These are phyloP conservation scores for Euthynnus affinis DNA, from an alignment of 2,797 vertebrate species.

Conservation along the genomic window DNA sequence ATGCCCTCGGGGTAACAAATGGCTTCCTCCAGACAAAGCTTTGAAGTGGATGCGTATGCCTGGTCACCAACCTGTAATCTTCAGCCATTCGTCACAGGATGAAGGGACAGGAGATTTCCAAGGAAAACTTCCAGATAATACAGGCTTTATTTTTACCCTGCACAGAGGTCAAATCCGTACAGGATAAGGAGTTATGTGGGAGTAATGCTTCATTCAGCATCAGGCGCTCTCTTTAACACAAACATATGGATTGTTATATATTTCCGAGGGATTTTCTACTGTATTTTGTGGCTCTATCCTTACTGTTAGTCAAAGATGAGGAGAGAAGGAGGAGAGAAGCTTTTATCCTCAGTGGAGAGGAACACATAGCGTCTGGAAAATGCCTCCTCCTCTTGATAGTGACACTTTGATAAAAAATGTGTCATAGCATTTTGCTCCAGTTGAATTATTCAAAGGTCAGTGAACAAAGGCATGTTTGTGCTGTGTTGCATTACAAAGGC, in stretches of 20 bases:
- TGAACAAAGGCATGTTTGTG: conserved; percentile 81
- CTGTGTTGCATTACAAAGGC: conserved; percentile 79
- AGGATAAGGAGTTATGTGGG: conserved; percentile 47
- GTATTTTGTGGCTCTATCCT: conserved; percentile 49
- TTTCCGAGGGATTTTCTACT: conserved; percentile 56
- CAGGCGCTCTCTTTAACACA: conserved; percentile 56
- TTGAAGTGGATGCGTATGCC: conserved; percentile 69
- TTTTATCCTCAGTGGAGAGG: conserved; percentile 73
- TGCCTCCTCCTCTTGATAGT: conserved; percentile 72
- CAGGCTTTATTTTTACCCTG: conserved; percentile 55
- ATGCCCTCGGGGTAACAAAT: conserved; percentile 78
- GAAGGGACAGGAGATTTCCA: conserved; percentile 72
- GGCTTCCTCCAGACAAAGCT: conserved; percentile 78
- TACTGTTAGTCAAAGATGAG: conserved; percentile 52
- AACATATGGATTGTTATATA: conserved; percentile 57
- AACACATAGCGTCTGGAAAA: conserved; percentile 68
- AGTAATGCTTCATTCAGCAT: conserved; percentile 42
- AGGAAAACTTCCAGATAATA: conserved; percentile 71
- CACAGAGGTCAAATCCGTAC: conserved; percentile 62
- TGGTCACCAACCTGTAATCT: conserved; percentile 81
- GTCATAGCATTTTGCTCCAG: conserved; percentile 78
- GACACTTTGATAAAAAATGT: conserved; percentile 84
- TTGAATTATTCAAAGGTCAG: conserved; percentile 86
- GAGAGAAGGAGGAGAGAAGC: conserved; percentile 53
- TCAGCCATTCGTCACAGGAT: conserved; percentile 69